phyloP scores from a whole-genome alignment of 2,113 vertebrate genomes.

The Halcyon senegalensis region DNA sequence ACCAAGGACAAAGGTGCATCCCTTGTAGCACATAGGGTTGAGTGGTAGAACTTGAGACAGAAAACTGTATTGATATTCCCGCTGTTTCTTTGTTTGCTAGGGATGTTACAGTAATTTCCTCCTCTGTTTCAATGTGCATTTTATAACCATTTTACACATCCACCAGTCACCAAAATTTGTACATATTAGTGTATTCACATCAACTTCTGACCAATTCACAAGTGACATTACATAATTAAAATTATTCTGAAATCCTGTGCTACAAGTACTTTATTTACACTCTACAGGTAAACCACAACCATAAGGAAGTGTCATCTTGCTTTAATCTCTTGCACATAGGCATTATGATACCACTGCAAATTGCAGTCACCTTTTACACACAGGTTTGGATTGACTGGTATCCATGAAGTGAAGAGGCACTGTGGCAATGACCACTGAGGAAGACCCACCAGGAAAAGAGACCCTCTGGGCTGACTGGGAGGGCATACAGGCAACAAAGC shows the following conservation, averaged over 20 bases:
- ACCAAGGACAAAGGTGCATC: background rate
- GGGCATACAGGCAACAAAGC: background rate
- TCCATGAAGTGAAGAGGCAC: background rate
- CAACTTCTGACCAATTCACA: background rate
- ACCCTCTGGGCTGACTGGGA: too few relatives aligned
- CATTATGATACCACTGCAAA: background rate
- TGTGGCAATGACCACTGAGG: accelerated
- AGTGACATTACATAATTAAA: background rate
- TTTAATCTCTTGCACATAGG: background rate
- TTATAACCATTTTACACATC: background rate
- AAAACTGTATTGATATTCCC: background rate
- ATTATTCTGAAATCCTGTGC: background rate
- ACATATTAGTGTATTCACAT: background rate
- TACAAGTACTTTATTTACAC: background rate
- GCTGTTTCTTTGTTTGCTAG: background rate
- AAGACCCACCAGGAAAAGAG: background rate
- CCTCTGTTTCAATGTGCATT: background rate
- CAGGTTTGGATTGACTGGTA: too few relatives aligned
- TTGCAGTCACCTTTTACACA: background rate
- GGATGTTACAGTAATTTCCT: background rate
- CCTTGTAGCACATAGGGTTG: background rate
- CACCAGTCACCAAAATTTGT: background rate
- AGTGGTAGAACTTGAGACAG: background rate
- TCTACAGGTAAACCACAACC: background rate
- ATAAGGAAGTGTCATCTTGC: background rate